Evolutionary conservation across 2,797 vertebrate genomes (phyloP), one percentile per base, ranked within the genome.

Genomic region (Molossus molossus): DNA sequence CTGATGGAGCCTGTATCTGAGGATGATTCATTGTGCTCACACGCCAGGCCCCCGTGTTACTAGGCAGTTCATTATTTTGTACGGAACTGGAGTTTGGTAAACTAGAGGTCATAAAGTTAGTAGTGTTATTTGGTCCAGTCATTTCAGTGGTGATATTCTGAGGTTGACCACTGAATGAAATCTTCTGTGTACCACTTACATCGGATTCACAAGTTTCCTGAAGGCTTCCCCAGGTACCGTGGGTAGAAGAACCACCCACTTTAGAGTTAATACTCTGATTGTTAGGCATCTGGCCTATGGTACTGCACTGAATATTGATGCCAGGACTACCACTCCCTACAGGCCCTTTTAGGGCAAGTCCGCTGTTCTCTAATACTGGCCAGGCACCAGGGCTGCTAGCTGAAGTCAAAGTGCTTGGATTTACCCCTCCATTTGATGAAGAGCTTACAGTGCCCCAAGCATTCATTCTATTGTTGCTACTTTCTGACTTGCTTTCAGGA

Each of bases 111-210:
- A 99, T 99, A 98, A 99, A 99, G 99, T 99, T 99, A 99, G 99
- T 99, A 99, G 99, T 99, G 99, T 99, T 99, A 99, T 99, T 99
- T 99, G 99, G 99, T 99, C 99, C 99, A 98, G 99, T 99, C 98
- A 99, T 98, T 99, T 99, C 99, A 99, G 99, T 99, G 99, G 99
- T 99, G 98, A 99, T 99, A 99, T 99, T 99, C 98, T 99, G 99
- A 99, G 99, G 98, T 98, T 99, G 99, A 98, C 99, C 99, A 98
- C 99, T 99, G 99, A 99, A 99, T 98, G 99, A 99, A 99, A 99
- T 99, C 98, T 99, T 99, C 99, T 98, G 99, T 99, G 99, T 99
- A 99, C 99, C 99, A 99, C 99, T 99, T 94, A 98, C 98, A 98
- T 99, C 99, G 96, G 98, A 97, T 97, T 99, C 99, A 89, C 99